These are phyloP conservation scores for Pemphigus obesinymphae DNA, from an alignment of 1,140 invertebrate species.

Conservation along the genomic window DNA sequence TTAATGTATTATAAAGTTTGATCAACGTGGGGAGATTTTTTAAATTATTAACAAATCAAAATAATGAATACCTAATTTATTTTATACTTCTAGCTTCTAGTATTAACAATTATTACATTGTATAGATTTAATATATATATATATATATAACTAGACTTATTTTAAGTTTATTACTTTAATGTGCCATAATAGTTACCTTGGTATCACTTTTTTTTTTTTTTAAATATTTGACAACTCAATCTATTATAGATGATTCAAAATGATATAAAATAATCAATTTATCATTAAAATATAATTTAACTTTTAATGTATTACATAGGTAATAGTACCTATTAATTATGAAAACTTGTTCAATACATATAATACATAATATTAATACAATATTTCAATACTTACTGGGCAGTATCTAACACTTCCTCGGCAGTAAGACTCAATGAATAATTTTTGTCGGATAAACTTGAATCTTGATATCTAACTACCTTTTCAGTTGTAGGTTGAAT, in stretches of 20 bases:
- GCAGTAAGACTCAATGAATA: slow-evolving; percentile 13
- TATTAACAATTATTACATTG: background rate
- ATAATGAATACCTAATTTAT: no score
- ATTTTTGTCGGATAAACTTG: background rate
- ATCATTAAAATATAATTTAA: background rate
- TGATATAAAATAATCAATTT: background rate
- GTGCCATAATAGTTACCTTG: background rate
- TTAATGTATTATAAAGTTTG: no score
- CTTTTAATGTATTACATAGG: no score
- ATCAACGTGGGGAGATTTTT: no score
- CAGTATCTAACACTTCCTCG: background rate
- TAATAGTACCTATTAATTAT: no score
- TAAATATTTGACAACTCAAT: background rate
- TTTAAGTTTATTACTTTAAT: background rate
- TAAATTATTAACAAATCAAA: no score
- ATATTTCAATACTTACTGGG: slow-evolving; percentile 9
- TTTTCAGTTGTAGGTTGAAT: slow-evolving; percentile 3
- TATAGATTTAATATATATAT: background rate
- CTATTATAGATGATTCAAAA: background rate
- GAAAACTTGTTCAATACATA: no score
- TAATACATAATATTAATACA: no score
- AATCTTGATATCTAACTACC: slow-evolving; percentile 20
- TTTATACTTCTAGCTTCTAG: background rate
- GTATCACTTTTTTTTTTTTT: background rate
- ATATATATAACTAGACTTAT: no score